Evolutionary conservation across 53 echinoderm and acorn worm species (phyloP).

Genomic region (Antedon mediterranea): DNA sequence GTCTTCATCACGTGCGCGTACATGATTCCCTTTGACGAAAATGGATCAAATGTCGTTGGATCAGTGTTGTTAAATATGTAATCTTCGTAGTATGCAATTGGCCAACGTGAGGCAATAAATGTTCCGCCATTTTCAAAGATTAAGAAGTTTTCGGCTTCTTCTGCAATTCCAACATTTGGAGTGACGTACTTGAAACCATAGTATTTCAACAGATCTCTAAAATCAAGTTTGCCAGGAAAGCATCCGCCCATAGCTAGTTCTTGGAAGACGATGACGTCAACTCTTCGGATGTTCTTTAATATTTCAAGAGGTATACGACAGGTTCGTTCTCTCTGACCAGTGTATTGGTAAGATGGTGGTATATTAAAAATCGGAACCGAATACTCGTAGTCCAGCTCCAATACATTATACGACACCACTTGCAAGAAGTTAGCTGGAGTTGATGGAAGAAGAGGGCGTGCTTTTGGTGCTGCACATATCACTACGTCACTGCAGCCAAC

Average conservation of each 20-base stretch:
- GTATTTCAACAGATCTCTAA: not conserved
- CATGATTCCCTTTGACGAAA: not conserved
- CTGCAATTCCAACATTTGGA: not conserved
- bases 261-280: constrained; percentile 2
- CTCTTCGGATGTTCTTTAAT: not conserved
- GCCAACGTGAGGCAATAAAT: constrained; percentile 3
- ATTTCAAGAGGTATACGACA: not conserved
- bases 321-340: constrained; percentile 1
- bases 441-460: not conserved
- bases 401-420: not conserved
- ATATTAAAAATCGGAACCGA: not conserved
- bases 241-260: constrained; percentile 1
- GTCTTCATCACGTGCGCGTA: not conserved
- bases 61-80: not conserved
- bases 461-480: not conserved
- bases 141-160: not conserved
- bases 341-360: not conserved
- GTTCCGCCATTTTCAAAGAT: not conserved
- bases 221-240: not conserved
- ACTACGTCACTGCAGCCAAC: not conserved
- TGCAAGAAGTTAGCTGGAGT: not conserved
- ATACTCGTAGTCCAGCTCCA: not conserved
- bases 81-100: not conserved
- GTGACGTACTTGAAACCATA: not conserved
- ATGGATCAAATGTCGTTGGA: not conserved